Evolutionary conservation across 2,888 invertebrate genomes (phyloP), one percentile per base, ranked within the genome.

Genomic region (Aphelenchoides bicaudatus): DNA sequence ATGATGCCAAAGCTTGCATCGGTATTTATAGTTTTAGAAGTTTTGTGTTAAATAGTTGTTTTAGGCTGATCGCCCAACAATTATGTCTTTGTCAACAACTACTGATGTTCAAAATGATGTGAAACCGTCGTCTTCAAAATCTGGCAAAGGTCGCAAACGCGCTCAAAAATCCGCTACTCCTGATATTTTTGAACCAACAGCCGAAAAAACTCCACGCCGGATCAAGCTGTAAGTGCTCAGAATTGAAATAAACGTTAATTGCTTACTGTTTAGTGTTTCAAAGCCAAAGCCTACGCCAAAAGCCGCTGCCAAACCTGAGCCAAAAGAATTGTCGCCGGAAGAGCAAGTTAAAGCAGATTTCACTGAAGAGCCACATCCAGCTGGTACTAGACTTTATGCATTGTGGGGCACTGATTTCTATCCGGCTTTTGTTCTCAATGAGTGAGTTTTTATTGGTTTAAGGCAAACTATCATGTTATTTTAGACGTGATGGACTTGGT

Each of bases 381-480:
- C 38, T 0, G 78, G 78, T 3, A 70, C 73, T 3, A 68, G 78
- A 1, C 75, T 78, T 16, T 71, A 67, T 47, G 78, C 75, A 2
- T 51, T 65, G 28, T 79, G 70, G 68, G 64, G 65, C 25, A 69
- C 70, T 51, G 59, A 65, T 4, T 77, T 65, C 59, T 78, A 78
- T 56, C 72, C 78, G 2, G 78, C 74, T 0, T 51, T 72, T n/a
- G 65, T 78, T n/a, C 52, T 62, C 47, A n/a, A n/a, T n/a, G 58
- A 60, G 63, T 61, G 23, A 4, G 31, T 21, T 50, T 49, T 23
- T 23, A 38, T 16, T 10, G 39, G n/a, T n/a, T n/a, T n/a, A n/a
- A n/a, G n/a, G n/a, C n/a, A n/a, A 27, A 28, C 10, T 4, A 55
- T 29, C 19, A 16, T 2, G 46, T 25, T 8, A 56, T 59, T 61